Evolutionary conservation across 2,113 vertebrate species (phyloP).

Genomic region (Cynoglossus semilaevis): DNA sequence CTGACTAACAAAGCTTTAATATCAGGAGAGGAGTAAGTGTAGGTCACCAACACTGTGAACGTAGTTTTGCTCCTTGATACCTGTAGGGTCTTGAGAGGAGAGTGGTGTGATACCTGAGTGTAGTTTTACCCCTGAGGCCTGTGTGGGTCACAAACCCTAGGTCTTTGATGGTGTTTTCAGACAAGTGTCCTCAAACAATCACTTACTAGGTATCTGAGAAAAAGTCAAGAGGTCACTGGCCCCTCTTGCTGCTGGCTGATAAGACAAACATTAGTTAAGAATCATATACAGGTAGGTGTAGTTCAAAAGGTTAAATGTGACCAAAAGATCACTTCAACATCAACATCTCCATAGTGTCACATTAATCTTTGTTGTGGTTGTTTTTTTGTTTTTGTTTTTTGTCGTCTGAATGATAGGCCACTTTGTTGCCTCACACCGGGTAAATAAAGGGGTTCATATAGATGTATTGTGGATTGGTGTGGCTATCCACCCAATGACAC

Average conservation of each 20-base stretch:
- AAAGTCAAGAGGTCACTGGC: slow-evolving; percentile 51
- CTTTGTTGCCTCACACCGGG: too few species aligned
- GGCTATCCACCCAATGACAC: slow-evolving; percentile 51
- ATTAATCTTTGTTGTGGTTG: slow-evolving; percentile 1
- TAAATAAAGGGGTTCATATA: slow-evolving; percentile 1
- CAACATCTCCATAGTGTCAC: slow-evolving; percentile 4
- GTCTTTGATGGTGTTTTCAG: slow-evolving; percentile 45
- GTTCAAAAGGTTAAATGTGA: slow-evolving; percentile 63
- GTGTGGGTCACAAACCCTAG: slow-evolving; percentile 34
- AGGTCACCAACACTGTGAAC: not conserved
- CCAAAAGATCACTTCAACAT: slow-evolving; percentile 47
- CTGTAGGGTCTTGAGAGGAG: slow-evolving; percentile 1
- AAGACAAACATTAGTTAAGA: slow-evolving; percentile 61
- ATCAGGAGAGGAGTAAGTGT: not conserved
- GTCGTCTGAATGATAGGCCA: too few species aligned
- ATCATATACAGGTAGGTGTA: slow-evolving; percentile 55
- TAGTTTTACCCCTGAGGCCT: slow-evolving; percentile 5
- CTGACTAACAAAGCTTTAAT: not conserved
- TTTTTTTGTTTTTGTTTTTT: too few species aligned
- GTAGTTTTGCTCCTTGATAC: not conserved
- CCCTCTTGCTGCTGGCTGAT: slow-evolving; percentile 66
- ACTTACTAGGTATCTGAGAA: slow-evolving; percentile 53
- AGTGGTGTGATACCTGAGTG: not conserved
- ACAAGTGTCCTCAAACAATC: slow-evolving; percentile 62
- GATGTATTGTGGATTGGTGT: slow-evolving; percentile 8